A percentile compares a stretch with the other conserved stretches of the same genome.
phyloP scores from a whole-genome alignment of 2,888 invertebrate species.

The Nemotelus nigrinus region DNA sequence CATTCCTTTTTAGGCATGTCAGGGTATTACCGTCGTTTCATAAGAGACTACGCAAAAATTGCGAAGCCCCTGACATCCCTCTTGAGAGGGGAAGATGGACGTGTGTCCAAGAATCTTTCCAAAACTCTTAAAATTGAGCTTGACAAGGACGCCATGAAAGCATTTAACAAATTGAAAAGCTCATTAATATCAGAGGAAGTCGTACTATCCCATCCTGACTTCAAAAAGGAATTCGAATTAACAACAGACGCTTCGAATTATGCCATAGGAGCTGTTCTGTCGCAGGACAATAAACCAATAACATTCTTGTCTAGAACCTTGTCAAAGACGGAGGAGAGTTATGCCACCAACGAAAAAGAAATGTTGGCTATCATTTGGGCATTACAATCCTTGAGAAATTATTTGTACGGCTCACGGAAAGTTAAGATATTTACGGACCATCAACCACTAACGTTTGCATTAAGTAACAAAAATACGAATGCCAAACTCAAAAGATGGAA shows the following conservation, averaged over 20 bases:
- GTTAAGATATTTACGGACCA: constrained; percentile 36
- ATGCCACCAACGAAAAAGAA: constrained; percentile 40
- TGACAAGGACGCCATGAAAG: neutral
- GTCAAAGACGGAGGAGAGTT: constrained; percentile 29
- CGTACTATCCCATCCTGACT: neutral
- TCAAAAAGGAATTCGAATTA: neutral
- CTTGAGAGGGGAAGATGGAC: constrained; percentile 26
- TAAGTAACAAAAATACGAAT: constrained; percentile 48
- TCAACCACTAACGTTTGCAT: constrained; percentile 48
- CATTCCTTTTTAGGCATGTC: constrained; percentile 12
- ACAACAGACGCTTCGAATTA: constrained; percentile 36
- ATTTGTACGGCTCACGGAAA: constrained; percentile 13
- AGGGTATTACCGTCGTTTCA: constrained; percentile 5
- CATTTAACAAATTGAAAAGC: constrained; percentile 17
- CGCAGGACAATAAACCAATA: constrained; percentile 26
- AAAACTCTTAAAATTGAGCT: neutral
- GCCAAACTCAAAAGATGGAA: too few species aligned
- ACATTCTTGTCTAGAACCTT: constrained; percentile 20
- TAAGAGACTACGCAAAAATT: neutral
- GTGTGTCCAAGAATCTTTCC: constrained; percentile 15
- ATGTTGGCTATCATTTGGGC: constrained; percentile 40
- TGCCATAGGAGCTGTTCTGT: constrained; percentile 26
- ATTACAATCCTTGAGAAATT: constrained; percentile 14
- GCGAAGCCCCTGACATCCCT: constrained; percentile 39
- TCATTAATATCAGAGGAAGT: constrained; percentile 5